Conservation (phyloP, 2,888 invertebrate species). For the Chloroclystis v-ata region DNA sequence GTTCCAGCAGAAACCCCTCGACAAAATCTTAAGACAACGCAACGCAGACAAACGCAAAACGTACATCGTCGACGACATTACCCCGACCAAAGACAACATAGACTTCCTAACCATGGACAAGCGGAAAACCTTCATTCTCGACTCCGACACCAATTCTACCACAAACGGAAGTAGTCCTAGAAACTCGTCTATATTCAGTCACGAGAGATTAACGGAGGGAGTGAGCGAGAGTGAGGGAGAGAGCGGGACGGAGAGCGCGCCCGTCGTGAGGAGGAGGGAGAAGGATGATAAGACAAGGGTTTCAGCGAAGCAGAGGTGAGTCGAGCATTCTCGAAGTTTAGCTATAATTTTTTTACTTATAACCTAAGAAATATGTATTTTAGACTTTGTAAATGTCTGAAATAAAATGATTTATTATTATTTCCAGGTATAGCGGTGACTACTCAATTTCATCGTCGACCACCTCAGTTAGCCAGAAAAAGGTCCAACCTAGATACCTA, state of each 20-base stretch:
- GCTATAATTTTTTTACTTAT: too few species aligned
- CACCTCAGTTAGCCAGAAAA: conserved; percentile 55
- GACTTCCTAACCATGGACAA: conserved; percentile 62
- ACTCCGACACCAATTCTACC: conserved; percentile 70
- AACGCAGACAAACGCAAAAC: conserved; percentile 61
- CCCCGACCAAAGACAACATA: conserved; percentile 63
- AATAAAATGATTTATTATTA: neutral
- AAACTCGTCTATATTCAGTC: conserved; percentile 69
- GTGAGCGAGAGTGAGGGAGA: conserved; percentile 68
- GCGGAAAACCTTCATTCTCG: conserved; percentile 66
- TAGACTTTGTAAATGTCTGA: too few species aligned
- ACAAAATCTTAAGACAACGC: conserved; percentile 59
- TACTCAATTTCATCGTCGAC: conserved; percentile 73
- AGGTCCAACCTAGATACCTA: conserved; percentile 71
- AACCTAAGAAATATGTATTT: too few species aligned
- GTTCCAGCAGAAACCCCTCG: conserved; percentile 44
- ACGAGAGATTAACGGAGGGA: conserved; percentile 57
- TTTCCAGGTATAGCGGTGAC: conserved; percentile 67
- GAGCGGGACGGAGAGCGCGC: conserved; percentile 66
- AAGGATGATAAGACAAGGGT: conserved; percentile 5
- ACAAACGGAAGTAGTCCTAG: conserved; percentile 71
- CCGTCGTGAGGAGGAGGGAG: conserved; percentile 54
- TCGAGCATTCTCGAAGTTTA: too few species aligned
- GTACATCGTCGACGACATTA: conserved; percentile 62
- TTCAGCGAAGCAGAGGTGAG: conserved; percentile 30